Evolutionary conservation across 1,140 invertebrate genomes (phyloP).

Genomic region (Acromyrmex echinatior): DNA sequence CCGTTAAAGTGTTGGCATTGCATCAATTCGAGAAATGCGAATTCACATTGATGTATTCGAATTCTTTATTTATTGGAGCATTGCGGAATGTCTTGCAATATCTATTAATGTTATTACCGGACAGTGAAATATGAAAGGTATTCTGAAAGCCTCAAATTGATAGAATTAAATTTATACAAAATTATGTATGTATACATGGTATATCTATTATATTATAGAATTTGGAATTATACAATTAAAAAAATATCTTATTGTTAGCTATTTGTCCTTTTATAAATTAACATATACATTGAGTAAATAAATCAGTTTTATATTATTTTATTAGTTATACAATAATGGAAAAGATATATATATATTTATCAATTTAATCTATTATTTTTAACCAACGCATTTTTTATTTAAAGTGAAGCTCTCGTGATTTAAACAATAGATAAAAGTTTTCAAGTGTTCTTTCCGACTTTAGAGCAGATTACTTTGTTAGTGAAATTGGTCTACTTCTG

Average conservation of each 20-base stretch:
- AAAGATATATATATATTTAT: not conserved
- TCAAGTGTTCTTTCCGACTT: not conserved
- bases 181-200: not conserved
- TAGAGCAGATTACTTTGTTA: conserved; percentile 35
- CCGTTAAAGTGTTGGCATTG: conserved; percentile 39
- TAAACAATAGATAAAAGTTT: conserved; percentile 12
- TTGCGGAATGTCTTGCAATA: not conserved
- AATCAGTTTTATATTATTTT: not conserved
- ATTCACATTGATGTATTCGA: not conserved
- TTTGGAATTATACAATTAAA: not conserved
- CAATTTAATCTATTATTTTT: not conserved
- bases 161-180: not conserved
- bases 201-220: too few relatives aligned
- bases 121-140: not conserved
- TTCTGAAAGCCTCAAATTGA: not conserved
- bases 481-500: conserved; percentile 48
- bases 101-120: not conserved
- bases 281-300: not conserved
- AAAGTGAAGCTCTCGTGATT: not conserved
- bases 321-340: not conserved
- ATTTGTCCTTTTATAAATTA: not conserved
- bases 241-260: not conserved
- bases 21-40: not conserved
- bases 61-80: conserved; percentile 3
- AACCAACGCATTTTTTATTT: not conserved